These are phyloP conservation scores for Porites rus DNA, from an alignment of 92 coral and sea anemone species.

Conservation along the genomic window DNA sequence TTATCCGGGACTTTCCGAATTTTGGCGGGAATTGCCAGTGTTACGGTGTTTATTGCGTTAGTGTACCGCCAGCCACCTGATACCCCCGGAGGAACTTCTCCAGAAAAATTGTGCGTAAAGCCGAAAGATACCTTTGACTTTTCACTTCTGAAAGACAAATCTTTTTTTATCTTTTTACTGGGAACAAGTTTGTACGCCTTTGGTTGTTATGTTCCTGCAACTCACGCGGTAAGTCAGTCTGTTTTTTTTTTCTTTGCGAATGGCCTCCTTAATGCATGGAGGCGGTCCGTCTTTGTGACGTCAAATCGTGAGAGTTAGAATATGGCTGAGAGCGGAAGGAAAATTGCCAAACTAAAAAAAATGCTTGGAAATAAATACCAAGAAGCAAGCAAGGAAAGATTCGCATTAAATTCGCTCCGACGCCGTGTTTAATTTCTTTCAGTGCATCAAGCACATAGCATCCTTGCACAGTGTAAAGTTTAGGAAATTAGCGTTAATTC, in stretches of 20 bases:
- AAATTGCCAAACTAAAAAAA: no score
- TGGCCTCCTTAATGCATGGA: no score
- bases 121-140: conserved; percentile 1
- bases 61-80: conserved; percentile 21
- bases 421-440: no score
- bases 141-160: conserved; percentile 27
- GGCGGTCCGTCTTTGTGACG: no score
- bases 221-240: conserved; percentile 18
- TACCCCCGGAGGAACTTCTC: not conserved
- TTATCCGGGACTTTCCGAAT: conserved; percentile 15
- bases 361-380: no score
- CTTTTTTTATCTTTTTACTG: conserved; percentile 15
- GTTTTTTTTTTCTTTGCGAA: not conserved
- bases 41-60: not conserved
- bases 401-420: no score
- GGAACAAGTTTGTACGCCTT: conserved; percentile 5
- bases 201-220: conserved; percentile 6
- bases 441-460: no score
- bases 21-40: conserved; percentile 30
- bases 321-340: no score
- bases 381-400: no score
- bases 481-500: no score
- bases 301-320: no score
- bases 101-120: not conserved
- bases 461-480: no score